Conservation (phyloP, 2,113 vertebrate genomes). For the Parotia lawesii region DNA sequence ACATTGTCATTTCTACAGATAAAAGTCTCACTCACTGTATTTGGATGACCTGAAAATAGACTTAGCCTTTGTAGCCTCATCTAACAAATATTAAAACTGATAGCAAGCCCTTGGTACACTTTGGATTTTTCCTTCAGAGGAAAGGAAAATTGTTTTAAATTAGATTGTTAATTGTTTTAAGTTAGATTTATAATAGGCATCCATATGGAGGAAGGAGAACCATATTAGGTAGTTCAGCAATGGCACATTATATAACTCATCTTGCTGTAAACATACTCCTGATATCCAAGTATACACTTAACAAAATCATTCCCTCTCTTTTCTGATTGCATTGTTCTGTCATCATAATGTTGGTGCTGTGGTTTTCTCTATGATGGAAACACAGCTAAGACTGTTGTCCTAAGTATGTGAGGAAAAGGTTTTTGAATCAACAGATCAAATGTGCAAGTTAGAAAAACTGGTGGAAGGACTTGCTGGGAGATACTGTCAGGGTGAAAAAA, state of each 20-base stretch:
- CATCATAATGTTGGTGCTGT: neutral
- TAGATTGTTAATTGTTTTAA: neutral
- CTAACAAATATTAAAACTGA: neutral
- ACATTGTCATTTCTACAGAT: neutral
- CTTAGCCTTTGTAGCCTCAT: neutral
- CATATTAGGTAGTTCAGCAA: neutral
- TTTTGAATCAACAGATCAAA: neutral
- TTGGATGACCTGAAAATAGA: neutral
- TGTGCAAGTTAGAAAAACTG: neutral
- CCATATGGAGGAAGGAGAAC: neutral
- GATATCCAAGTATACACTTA: neutral
- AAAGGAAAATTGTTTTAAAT: neutral
- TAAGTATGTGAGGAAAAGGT: neutral
- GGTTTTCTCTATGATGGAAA: neutral
- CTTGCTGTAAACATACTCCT: neutral
- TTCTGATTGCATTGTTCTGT: neutral
- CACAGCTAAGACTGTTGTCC: neutral
- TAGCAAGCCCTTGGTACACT: fast-evolving
- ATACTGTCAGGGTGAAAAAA: neutral
- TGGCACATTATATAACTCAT: neutral
- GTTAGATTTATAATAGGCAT: neutral
- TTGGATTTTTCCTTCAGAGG: neutral
- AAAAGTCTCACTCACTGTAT: neutral
- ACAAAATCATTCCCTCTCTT: neutral
- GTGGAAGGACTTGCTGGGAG: neutral